A percentile compares a stretch with the other conserved stretches of the same genome.
These are phyloP conservation scores for Corythoichthys intestinalis DNA, from an alignment of 2,113 vertebrate genomes.

Conservation along the genomic window DNA sequence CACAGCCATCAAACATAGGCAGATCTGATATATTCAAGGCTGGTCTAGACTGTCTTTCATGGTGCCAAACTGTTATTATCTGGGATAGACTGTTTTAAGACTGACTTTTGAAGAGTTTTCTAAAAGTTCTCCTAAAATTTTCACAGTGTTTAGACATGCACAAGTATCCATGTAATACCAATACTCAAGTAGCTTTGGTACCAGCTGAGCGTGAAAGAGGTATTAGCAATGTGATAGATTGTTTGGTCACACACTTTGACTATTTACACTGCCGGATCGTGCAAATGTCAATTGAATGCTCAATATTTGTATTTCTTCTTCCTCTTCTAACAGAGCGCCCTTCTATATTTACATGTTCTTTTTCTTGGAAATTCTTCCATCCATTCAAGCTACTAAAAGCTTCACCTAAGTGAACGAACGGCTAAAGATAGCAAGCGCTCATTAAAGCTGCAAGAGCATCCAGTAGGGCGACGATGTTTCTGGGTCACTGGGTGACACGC, in stretches of 20 bases:
- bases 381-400: conserved; percentile 4
- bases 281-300: neutral
- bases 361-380: neutral
- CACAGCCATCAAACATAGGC: neutral
- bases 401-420: neutral
- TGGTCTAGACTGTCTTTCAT: too few species aligned
- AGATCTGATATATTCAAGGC: too few species aligned
- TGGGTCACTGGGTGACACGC: conserved; percentile 8
- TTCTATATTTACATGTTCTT: neutral
- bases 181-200: neutral
- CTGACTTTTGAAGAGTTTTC: too few species aligned
- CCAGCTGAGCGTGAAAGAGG: neutral
- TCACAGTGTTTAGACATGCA: too few species aligned
- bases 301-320: neutral
- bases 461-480: neutral
- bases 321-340: neutral
- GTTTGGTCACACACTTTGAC: neutral
- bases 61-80: too few species aligned
- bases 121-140: too few species aligned
- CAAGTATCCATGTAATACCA: neutral
- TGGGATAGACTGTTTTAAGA: too few species aligned
- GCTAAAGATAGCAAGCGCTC: conserved; percentile 10
- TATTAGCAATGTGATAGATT: neutral
- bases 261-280: neutral
- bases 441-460: conserved; percentile 1